Conservation (phyloP, 2,888 invertebrate genomes). For the Pterobdella sp. region DNA sequence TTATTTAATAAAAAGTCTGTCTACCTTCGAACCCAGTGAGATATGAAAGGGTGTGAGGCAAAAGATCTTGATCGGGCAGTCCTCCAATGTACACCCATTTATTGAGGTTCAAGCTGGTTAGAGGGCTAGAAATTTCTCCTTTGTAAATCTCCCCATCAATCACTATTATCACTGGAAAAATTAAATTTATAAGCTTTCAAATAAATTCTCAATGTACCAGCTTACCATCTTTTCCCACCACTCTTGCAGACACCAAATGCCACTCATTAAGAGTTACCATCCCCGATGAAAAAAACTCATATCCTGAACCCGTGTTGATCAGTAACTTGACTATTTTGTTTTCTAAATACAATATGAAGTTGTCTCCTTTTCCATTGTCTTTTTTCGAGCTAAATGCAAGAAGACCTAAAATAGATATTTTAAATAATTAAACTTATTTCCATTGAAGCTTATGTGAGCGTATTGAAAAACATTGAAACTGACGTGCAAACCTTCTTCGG, state of each 20-base stretch:
- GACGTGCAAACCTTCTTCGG: not conserved
- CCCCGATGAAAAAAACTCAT: not conserved
- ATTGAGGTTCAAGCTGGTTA: not conserved
- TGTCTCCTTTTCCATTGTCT: not conserved
- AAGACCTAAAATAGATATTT: not conserved
- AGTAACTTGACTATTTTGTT: not conserved
- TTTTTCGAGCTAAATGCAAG: not conserved
- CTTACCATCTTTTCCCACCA: not conserved
- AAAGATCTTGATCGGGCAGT: not conserved
- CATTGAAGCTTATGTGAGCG: not conserved
- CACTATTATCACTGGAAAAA: not conserved
- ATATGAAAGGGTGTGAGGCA: not conserved
- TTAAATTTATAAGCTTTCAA: not conserved
- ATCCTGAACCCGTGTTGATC: not conserved
- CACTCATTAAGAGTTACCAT: not conserved
- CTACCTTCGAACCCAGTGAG: not conserved
- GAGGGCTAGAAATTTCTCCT: not conserved
- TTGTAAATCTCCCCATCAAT: not conserved
- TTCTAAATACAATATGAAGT: not conserved
- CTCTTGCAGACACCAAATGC: not conserved
- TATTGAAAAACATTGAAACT: not conserved
- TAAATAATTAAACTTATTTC: not conserved
- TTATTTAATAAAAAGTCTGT: not conserved
- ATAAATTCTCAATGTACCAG: not conserved
- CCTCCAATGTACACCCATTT: slow-evolving; percentile 8